phyloP scores from a whole-genome alignment of 2,888 invertebrate species.

The Lycaena phlaeas region DNA sequence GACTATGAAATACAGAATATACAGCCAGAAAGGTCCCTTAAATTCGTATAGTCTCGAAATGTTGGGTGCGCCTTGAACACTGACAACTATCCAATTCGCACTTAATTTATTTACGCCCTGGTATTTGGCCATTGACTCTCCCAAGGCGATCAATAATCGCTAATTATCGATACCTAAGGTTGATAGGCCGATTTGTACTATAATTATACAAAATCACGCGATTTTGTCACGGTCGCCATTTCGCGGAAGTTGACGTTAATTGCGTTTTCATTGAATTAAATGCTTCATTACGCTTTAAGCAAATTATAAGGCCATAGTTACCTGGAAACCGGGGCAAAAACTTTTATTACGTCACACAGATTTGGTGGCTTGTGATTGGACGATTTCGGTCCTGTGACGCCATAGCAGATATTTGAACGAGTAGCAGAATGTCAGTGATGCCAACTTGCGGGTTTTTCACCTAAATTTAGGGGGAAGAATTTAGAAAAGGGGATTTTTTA shows the following conservation, averaged over 20 bases:
- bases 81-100: neutral
- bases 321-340: neutral
- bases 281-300: neutral
- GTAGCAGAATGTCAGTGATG: no score
- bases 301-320: neutral
- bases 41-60: neutral
- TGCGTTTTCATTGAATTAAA: neutral
- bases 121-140: neutral
- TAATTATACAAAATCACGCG: neutral
- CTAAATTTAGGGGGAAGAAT: no score
- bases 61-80: neutral
- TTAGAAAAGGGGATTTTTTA: no score
- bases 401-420: no score
- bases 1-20: no score
- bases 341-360: no score
- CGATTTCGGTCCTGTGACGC: neutral
- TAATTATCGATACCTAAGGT: neutral
- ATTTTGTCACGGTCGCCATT: neutral
- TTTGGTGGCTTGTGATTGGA: neutral
- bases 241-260: neutral
- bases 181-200: neutral
- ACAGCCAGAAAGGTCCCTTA: neutral
- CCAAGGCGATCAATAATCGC: neutral
- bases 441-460: no score
- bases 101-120: neutral